Percentiles rank a stretch among this genome's conserved stretches.
These are phyloP conservation scores for Takifugu flavidus DNA, from an alignment of 2,113 vertebrate species.

Conservation along the genomic window DNA sequence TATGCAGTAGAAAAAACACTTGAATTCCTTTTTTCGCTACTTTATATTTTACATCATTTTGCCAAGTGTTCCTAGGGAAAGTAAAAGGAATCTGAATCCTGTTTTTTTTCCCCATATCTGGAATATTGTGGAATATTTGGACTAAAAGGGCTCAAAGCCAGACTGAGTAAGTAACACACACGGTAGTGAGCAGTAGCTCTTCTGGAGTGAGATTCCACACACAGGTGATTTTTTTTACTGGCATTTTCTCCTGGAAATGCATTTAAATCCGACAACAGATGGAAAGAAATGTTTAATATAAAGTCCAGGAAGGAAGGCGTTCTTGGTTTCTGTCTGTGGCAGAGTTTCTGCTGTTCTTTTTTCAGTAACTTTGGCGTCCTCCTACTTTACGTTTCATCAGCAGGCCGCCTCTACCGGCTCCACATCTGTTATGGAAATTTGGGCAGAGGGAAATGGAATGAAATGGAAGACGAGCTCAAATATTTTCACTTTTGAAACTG, in stretches of 20 bases:
- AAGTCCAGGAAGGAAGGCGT: conserved; percentile 1
- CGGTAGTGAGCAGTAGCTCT: too few relatives aligned
- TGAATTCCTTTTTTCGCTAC: not conserved
- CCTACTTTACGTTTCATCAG: conserved; percentile 65
- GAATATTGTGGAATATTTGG: not conserved
- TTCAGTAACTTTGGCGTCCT: conserved; percentile 40
- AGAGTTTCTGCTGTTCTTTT: conserved; percentile 40
- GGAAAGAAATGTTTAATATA: not conserved
- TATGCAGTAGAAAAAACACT: conserved; percentile 1
- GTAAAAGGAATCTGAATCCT: conserved; percentile 43
- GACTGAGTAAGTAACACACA: too few relatives aligned
- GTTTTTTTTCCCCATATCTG: not conserved
- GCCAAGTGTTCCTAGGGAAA: conserved; percentile 18
- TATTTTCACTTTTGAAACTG: conserved; percentile 61
- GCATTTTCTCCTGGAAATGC: conserved; percentile 22
- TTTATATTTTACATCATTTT: not conserved
- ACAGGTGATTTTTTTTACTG: conserved; percentile 12
- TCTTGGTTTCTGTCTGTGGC: conserved; percentile 16
- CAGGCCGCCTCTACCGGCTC: conserved; percentile 54
- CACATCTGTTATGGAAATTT: conserved; percentile 73
- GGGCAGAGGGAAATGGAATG: conserved; percentile 53
- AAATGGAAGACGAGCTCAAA: conserved; percentile 64
- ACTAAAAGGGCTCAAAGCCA: too few relatives aligned
- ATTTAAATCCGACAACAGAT: conserved; percentile 10
- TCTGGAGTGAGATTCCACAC: conserved; percentile 18